Evolutionary conservation across 1,140 invertebrate species (phyloP), one percentile per base, ranked within the genome.

Genomic region (Macrocentrus cingulum): DNA sequence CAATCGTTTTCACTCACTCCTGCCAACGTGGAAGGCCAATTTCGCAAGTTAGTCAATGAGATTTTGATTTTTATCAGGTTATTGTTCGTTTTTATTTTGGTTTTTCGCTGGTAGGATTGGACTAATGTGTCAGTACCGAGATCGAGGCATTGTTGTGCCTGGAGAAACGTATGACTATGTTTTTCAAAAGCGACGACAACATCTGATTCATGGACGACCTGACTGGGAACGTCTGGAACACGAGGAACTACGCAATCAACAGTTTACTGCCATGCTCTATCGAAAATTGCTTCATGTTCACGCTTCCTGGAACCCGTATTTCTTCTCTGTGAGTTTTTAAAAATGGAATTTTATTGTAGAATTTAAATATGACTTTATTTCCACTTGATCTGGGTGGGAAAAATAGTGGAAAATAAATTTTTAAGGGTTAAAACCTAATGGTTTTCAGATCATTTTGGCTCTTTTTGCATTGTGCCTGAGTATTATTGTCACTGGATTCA

Each of bases 21-120:
- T 23, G 60, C 66, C 11, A 61, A 60, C 16, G 65, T 68, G 13
- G 66, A 66, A 25, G 56, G 55, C 20, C 66, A 66, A 60, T 65
- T 68, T 57, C 45, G 64, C n/a, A 66, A 58, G 66, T 68, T 18
- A 54, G 25, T 41, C 6, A 18, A 20, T 45, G 18, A 6, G 20
- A 22, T 44, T n/a, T n/a, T n/a, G n/a, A n/a, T n/a, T n/a, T n/a
- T n/a, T n/a, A n/a, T n/a, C n/a, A n/a, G n/a, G n/a, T n/a, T n/a
- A n/a, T 41, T 13, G 39, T 16, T 29, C 37, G 6, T 18, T 37
- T 23, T 20, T 6, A 48, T 48, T 13, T 6, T 6, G n/a, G n/a
- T n/a, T n/a, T n/a, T n/a, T n/a, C n/a, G n/a, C 22, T 55, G 63
- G 44, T 42, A 66, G 65, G 55, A 65, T 66, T 53, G 25, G 63